These are phyloP conservation scores for Ennomos fuscantarius DNA, from an alignment of 2,888 invertebrate genomes.

Conservation along the genomic window DNA sequence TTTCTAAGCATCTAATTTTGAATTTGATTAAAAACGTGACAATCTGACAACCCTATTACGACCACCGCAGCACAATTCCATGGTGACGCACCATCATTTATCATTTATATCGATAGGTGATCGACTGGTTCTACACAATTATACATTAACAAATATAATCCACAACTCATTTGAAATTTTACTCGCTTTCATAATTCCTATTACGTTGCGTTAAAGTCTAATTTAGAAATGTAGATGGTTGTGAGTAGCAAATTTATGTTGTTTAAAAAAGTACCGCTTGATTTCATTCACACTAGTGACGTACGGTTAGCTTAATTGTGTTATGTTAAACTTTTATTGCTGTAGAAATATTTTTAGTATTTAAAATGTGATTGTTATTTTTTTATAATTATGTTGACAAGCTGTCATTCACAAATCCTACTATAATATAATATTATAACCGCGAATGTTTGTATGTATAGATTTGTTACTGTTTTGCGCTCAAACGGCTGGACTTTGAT, in stretches of 20 bases:
- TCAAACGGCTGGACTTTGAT: too few relatives aligned
- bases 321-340: slow-evolving; percentile 32
- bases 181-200: slow-evolving; percentile 25
- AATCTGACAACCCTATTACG: slow-evolving; percentile 39
- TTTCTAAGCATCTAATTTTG: too few relatives aligned
- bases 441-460: too few relatives aligned
- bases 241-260: slow-evolving; percentile 37
- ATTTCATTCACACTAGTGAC: slow-evolving; percentile 64
- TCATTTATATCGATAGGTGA: slow-evolving; percentile 72
- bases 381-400: too few relatives aligned
- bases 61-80: slow-evolving; percentile 51
- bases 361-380: neutral
- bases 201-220: slow-evolving; percentile 27
- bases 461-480: too few relatives aligned
- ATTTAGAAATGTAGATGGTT: slow-evolving; percentile 29
- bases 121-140: slow-evolving; percentile 67
- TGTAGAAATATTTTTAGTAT: slow-evolving; percentile 10
- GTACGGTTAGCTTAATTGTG: slow-evolving; percentile 40
- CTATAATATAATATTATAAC: neutral
- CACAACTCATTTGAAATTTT: slow-evolving; percentile 1
- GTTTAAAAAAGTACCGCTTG: slow-evolving; percentile 60
- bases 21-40: neutral
- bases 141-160: slow-evolving; percentile 48
- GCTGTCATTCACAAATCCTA: too few relatives aligned
- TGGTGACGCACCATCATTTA: slow-evolving; percentile 66